These are phyloP conservation scores for Poecile atricapillus DNA, from an alignment of 2,113 vertebrate species.

Conservation along the genomic window DNA sequence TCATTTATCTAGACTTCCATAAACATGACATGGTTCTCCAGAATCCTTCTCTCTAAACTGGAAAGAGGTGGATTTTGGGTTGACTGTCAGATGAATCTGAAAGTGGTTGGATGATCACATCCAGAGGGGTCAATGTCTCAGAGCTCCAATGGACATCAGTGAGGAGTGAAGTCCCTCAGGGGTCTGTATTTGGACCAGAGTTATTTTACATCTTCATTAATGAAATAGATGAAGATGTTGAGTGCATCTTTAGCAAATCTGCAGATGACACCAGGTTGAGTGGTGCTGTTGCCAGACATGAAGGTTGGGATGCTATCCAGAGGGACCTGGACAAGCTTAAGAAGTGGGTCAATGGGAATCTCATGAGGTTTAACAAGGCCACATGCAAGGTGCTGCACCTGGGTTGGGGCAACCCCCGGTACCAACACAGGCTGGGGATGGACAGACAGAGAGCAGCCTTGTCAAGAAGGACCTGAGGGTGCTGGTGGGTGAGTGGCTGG, in stretches of 20 bases:
- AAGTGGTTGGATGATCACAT: not conserved
- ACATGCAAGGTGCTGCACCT: not conserved
- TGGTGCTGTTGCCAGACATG: not conserved
- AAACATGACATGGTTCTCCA: not conserved
- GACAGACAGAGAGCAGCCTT: not conserved
- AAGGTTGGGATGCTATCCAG: not conserved
- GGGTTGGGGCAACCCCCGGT: not conserved
- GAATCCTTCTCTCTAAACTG: not conserved
- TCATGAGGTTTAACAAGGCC: not conserved
- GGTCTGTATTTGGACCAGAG: not conserved
- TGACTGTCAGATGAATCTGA: not conserved
- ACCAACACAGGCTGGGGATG: not conserved
- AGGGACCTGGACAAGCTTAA: not conserved
- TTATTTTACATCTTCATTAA: not conserved
- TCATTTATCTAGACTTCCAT: not conserved
- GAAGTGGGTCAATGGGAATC: not conserved
- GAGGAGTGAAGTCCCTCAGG: not conserved
- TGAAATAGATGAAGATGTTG: not conserved
- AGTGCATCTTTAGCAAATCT: not conserved
- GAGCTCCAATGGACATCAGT: not conserved
- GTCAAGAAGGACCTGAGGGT: rapidly evolving
- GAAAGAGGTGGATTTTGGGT: not conserved
- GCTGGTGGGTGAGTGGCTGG: not conserved
- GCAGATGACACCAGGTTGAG: not conserved
- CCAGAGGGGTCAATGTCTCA: not conserved